Evolutionary conservation across 2,113 vertebrate species (phyloP), one percentile per base, ranked within the genome.

Genomic region (Catagonus wagneri): DNA sequence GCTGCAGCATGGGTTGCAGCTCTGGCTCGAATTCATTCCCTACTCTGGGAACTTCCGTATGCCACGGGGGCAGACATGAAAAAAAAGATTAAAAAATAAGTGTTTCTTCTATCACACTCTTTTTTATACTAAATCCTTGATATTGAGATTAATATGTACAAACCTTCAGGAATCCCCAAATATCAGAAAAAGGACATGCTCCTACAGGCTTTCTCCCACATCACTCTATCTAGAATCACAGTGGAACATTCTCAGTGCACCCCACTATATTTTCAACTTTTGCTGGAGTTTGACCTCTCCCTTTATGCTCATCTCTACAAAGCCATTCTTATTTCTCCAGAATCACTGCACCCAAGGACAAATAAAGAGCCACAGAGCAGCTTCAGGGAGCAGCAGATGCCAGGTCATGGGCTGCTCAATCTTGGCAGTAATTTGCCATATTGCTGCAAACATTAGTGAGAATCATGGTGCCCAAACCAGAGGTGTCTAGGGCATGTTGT

Each of bases 151-250:
- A 78, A 76, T 9, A 52, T 14, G 10, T 27, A 32, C 60, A 68
- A 91, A 58, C 22, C 71, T 61, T 84, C 83, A 83, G 36, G 39
- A 93, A 95, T 87, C 81, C 36, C 58, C 81, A 44, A 78, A 52
- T 61, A 22, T 22, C 78, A 39, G 54, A 20, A 83, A 83, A 60
- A 1, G 13, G 27, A n/a, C 3, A 11, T 6, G 22, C 1, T 27
- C 1, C 0, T 16, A n/a, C 10, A 78, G 54, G 23, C 10, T 71
- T 54, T 44, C 19, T 65, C 17, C 44, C 83, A 19, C 5, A 34
- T 68, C 32, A n/a, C 23, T 17, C 56, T 52, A 75, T 54, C 0
- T 3, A 14, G 50, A 39, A 34, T 15, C 76, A 39, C 20, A 14
- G 39, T 27, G 17, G 2, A 15, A 27, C 58, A 29, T 32, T 75